Percentiles rank a stretch among this genome's conserved stretches.
Conservation (phyloP, 2,113 vertebrate species). For the Euleptes europaea region DNA sequence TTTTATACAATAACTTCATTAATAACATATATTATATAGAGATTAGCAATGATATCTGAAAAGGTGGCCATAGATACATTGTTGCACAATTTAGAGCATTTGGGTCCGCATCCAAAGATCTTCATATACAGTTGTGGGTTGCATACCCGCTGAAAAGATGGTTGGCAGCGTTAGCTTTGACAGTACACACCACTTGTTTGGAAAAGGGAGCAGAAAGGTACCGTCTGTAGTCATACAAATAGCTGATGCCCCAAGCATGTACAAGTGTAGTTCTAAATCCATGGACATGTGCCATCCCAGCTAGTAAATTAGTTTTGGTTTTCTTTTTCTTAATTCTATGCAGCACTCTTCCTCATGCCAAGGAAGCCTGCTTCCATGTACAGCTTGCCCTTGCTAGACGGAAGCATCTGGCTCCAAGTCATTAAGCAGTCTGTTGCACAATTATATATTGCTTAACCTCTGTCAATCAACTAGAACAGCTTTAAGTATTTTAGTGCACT, state of each 20-base stretch:
- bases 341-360: neutral
- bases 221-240: neutral
- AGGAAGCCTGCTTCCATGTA: neutral
- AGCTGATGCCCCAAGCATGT: neutral
- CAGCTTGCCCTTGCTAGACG: neutral
- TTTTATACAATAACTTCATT: neutral
- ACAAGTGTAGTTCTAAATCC: neutral
- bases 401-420: neutral
- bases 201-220: neutral
- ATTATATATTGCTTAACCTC: neutral
- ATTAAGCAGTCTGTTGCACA: neutral
- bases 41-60: neutral
- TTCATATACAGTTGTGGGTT: too few species aligned
- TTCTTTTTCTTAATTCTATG: neutral
- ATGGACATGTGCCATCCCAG: neutral
- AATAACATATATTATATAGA: neutral
- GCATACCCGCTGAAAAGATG: neutral
- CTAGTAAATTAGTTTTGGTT: neutral
- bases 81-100: neutral
- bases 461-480: neutral
- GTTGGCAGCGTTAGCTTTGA: neutral
- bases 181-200: neutral
- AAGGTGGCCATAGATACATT: neutral
- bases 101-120: neutral
- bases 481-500: neutral